phyloP scores from a whole-genome alignment of 37 sponge, comb jelly and placozoan genomes.

The Halichondria panicea region DNA sequence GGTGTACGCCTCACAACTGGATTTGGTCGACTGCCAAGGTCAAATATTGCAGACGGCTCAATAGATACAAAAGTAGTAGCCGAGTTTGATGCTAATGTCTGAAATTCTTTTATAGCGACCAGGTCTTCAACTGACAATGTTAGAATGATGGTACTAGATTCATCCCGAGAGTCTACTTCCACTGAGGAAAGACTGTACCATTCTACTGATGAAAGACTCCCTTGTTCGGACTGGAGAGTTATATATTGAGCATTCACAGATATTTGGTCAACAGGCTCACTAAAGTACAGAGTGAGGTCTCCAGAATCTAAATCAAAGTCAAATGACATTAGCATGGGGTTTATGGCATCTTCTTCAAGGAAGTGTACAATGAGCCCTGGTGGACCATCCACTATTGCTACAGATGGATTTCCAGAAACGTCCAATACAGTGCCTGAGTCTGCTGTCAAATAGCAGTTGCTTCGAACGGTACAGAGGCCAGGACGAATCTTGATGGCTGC shows the following conservation, averaged over 20 bases:
- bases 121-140: conserved; percentile 46
- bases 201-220: conserved; percentile 24
- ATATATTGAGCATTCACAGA: conserved; percentile 59
- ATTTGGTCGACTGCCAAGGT: conserved; percentile 69
- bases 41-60: conserved; percentile 34
- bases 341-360: conserved; percentile 45
- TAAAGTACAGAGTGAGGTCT: conserved; percentile 68
- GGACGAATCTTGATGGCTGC: conserved; percentile 48
- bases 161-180: conserved; percentile 7
- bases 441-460: conserved; percentile 77
- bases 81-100: conserved; percentile 19
- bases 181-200: conserved; percentile 52
- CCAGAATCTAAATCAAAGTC: conserved; percentile 73
- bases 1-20: conserved; percentile 25
- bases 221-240: conserved; percentile 71
- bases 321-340: conserved; percentile 59
- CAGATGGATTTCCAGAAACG: conserved; percentile 60
- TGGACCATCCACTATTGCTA: conserved; percentile 13
- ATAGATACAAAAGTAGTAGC: conserved; percentile 73
- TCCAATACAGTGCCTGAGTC: conserved; percentile 52
- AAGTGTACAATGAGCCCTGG: conserved; percentile 59
- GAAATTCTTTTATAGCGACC: conserved; percentile 62
- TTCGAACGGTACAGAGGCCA: conserved; percentile 66
- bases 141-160: conserved; percentile 27
- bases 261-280: conserved; percentile 67